Conservation (phyloP, 2,113 vertebrate species). For the Sitta europaea region DNA sequence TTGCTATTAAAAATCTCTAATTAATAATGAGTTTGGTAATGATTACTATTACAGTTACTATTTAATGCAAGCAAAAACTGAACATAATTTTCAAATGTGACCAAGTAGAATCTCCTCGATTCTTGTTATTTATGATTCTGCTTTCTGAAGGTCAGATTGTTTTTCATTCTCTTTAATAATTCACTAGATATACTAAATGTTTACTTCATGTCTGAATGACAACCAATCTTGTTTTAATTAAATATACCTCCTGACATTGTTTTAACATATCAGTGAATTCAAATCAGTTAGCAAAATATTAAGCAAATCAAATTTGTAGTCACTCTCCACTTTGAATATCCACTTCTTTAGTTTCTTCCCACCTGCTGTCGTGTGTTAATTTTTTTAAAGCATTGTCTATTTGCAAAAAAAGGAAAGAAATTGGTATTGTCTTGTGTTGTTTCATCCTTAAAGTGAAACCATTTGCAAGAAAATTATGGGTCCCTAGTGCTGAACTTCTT, state of each 20-base stretch:
- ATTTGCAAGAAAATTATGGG: conserved; percentile 97
- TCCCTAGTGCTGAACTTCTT: conserved; percentile 92
- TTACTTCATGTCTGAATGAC: conserved; percentile 54
- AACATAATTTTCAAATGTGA: background rate
- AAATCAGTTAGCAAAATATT: conserved; percentile 85
- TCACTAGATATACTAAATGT: conserved; percentile 56
- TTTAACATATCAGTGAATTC: conserved; percentile 76
- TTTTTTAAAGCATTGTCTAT: conserved; percentile 87
- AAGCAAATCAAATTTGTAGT: conserved; percentile 81
- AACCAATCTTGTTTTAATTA: conserved; percentile 69
- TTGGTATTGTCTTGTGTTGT: conserved; percentile 87
- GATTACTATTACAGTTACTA: background rate
- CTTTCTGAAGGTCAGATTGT: conserved; percentile 48
- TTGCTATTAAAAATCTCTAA: conserved; percentile 2
- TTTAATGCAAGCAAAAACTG: conserved; percentile 37
- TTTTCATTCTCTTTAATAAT: conserved; percentile 52
- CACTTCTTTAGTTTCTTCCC: conserved; percentile 82
- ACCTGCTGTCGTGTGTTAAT: conserved; percentile 93
- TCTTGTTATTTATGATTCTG: conserved; percentile 1
- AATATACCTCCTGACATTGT: conserved; percentile 68
- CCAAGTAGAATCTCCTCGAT: background rate
- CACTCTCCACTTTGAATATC: conserved; percentile 79
- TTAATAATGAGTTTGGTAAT: conserved; percentile 28
- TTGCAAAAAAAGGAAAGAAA: conserved; percentile 79
- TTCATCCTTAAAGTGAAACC: conserved; percentile 93